Evolutionary conservation across 2,797 vertebrate species (phyloP), one percentile per base, ranked within the genome.

Genomic region (Mastacembelus armatus): DNA sequence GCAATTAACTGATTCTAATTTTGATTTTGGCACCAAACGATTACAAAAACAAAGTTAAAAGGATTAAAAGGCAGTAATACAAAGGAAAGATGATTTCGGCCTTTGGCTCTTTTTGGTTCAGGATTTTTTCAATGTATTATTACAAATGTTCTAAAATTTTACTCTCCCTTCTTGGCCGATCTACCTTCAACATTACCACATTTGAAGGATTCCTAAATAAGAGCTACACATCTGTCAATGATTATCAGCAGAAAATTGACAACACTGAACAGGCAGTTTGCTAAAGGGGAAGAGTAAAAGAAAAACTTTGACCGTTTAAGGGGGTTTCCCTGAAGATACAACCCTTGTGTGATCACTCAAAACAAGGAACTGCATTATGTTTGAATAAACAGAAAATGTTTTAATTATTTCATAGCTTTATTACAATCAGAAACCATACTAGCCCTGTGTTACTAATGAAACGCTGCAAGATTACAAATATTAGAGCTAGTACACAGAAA

Each of bases 321-420:
- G 89, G 89, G 59, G 26, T 90, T 90, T 77, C 89, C 88, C 74
- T 65, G 1, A 77, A 74, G 58, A 64, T 38, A 66, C 16, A 30
- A 40, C 44, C 5, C 33, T 21, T 24, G 24, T 58, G 52, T 48
- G 42, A 81, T 79, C 63, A 74, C 78, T 85, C 70, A 85, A 78
- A 86, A 75, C 49, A 80, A 83, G 78, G 84, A 89, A 84, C 81
- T 43, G 50, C 32, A 35, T 54, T 45, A 38, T 30, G 32, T 43
- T 19, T 5, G 15, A 49, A 48, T 51, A 54, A 84, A 80, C 45
- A 12, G 47, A 16, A 61, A 54, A 33, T 8, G 49, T 16, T 9
- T 11, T 21, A n/a, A 22, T 33, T 4, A 33, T 62, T 65, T 55
- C 9, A 30, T 21, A 26, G 7, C 24, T 71, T 59, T 26, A 55